A percentile compares a stretch with the other conserved stretches of the same genome.
Conservation (phyloP, 2,113 vertebrate species). For the Chamaea fasciata region DNA sequence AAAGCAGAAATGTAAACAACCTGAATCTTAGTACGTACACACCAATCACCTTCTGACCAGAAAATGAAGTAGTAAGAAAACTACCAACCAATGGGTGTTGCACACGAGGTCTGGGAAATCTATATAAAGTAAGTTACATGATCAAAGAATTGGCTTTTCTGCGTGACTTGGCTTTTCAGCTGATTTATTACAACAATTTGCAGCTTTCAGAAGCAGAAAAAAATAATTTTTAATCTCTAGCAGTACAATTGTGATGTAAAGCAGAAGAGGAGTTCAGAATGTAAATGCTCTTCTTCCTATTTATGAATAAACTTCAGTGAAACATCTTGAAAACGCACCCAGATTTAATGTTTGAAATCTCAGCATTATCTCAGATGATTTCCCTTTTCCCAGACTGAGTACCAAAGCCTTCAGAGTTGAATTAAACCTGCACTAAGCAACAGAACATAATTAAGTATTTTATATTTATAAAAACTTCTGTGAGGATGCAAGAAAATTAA, state of each 20-base stretch:
- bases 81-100: neutral
- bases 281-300: neutral
- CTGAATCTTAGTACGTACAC: neutral
- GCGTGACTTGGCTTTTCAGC: neutral
- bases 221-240: neutral
- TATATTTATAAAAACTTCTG: neutral
- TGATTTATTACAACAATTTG: neutral
- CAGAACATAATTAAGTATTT: neutral
- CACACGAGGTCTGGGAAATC: neutral
- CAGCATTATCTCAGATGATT: neutral
- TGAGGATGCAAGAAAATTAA: neutral
- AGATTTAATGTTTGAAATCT: neutral
- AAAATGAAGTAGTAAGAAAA: neutral
- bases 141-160: neutral
- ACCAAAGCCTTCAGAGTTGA: neutral
- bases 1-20: neutral
- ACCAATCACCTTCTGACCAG: neutral
- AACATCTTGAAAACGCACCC: neutral
- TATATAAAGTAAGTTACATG: neutral
- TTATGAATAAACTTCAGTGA: neutral
- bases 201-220: neutral
- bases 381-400: neutral
- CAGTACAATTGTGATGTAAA: neutral
- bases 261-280: neutral
- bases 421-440: neutral